Evolutionary conservation across 2,797 vertebrate genomes (phyloP), one percentile per base, ranked within the genome.

Genomic region (Benthosema pterotum): DNA sequence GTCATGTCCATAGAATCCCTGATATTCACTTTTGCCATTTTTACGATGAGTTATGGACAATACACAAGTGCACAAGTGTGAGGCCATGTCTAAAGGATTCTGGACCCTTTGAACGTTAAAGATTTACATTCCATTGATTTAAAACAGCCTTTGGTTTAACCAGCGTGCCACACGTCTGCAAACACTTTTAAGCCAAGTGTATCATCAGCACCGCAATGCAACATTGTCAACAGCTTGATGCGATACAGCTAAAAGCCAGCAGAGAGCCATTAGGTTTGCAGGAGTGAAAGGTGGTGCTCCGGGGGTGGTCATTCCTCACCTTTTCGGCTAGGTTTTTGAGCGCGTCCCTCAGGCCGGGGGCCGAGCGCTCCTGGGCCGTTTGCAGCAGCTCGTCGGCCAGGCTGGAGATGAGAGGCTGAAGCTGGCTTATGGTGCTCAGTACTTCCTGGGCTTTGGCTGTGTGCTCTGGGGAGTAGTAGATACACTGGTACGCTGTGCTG

Each of bases 391-490:
- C 93, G 86, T 99, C 96, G 11, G 95, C 93, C 75, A 96, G 92
- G 86, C 88, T 90, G 77, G 93, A 93, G 92, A 99, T 94, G 77
- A 96, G 93, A 66, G 96, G 96, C 15, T 97, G 95, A 25, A 99
- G 94, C 68, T 94, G 94, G 87, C 91, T 93, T 88, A 99, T 93
- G 86, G 92, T 94, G 90, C 93, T 94, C 83, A 99, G 94, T 67
- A 99, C 95, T 93, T 98, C 96, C 81, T 96, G 95, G 77, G 97
- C 97, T 90, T 96, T 97, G 69, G 96, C 95, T 73, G 95, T 99
- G 90, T 97, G 95, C 92, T 98, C 96, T 58, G 97, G 97, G 83
- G 97, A 96, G 89, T 98, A 99, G 93, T 99, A 99, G 94, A 99
- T 99, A 87, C 95, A 98, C 88, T 99, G 97, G 91, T 97, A 99